Evolutionary conservation across 2,113 vertebrate species (phyloP), one percentile per base, ranked within the genome.

Genomic region (Ceyx cyanopectus): DNA sequence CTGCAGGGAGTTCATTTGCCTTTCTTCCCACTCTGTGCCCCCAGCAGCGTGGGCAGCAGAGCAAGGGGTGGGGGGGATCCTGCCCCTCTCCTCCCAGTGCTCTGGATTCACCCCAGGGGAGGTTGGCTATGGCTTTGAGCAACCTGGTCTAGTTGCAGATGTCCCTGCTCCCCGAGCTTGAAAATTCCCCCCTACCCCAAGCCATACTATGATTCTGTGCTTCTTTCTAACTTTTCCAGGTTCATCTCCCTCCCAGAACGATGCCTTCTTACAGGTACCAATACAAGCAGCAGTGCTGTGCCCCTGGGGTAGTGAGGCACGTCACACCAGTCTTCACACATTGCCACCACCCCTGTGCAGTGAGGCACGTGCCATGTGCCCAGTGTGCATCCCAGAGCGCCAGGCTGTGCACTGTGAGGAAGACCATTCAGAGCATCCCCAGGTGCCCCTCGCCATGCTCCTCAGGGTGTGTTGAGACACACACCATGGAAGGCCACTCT

Each of bases 241-340:
- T 14, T 62, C 30, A 10, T 15, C 63, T 32, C 21, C 66, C 5
- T 3, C 41, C 20, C 27, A 2, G 14, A n/a, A 18, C 53, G 4
- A 95, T 96, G 95, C 30, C 84, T 60, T 92, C 81, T 50, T 93
- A 89, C 1, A 17, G 89, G 3, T 95, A 93, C 53, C 89, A 93
- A 4, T 90, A 65, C 87, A 61, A 87, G 84, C 87, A 40, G 80
- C 91, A 92, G 69, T 92, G 87, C 61, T 78, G 13, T 18, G 9
- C 78, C 9, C 94, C 94, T 1, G 1, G 43, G 0, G 66, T 51
- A 9, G 2, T 15, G 16, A 74, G 50, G n/a, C 7, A 9, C 1
- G 0, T 27, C 6, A 1, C 12, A 0, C 40, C 66, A 0, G 4
- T 29, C 23, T 51, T 41, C 50, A 4, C 37, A 0, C 77, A 24